These are phyloP conservation scores for Thryonomys swinderianus DNA, from an alignment of 2,113 vertebrate genomes.

Conservation along the genomic window DNA sequence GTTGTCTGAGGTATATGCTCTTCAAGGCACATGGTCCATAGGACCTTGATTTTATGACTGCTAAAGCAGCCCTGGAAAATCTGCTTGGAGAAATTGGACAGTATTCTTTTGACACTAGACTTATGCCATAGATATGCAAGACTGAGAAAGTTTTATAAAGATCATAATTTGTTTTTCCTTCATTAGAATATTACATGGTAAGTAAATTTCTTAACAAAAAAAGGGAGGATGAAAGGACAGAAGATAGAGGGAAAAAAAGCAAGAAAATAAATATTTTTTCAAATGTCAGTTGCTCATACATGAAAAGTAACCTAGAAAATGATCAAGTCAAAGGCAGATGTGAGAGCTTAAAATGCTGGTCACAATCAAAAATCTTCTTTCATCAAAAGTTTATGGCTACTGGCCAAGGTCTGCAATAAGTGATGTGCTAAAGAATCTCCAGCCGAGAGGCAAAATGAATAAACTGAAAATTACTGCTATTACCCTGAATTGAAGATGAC, in stretches of 20 bases:
- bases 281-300: not conserved
- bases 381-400: slow-evolving; percentile 5
- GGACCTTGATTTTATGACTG: not conserved
- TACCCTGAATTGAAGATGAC: slow-evolving; percentile 58
- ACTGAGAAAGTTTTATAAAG: not conserved
- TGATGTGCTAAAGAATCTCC: slow-evolving; percentile 40
- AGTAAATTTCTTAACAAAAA: not conserved
- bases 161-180: slow-evolving; percentile 18
- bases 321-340: slow-evolving; percentile 3
- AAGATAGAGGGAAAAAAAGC: not conserved
- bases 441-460: slow-evolving; percentile 53
- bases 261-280: not conserved
- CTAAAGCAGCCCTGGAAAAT: not conserved
- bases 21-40: not conserved
- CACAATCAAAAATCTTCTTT: slow-evolving; percentile 39
- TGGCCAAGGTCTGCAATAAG: slow-evolving; percentile 24
- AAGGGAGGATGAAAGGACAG: not conserved
- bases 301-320: slow-evolving; percentile 23
- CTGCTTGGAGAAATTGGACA: not conserved
- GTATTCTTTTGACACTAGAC: not conserved
- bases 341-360: slow-evolving; percentile 27
- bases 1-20: not conserved
- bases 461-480: slow-evolving; percentile 62
- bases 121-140: not conserved
- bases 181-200: not conserved